Conservation (phyloP, 1,140 invertebrate species). For the Episyrphus balteatus region DNA sequence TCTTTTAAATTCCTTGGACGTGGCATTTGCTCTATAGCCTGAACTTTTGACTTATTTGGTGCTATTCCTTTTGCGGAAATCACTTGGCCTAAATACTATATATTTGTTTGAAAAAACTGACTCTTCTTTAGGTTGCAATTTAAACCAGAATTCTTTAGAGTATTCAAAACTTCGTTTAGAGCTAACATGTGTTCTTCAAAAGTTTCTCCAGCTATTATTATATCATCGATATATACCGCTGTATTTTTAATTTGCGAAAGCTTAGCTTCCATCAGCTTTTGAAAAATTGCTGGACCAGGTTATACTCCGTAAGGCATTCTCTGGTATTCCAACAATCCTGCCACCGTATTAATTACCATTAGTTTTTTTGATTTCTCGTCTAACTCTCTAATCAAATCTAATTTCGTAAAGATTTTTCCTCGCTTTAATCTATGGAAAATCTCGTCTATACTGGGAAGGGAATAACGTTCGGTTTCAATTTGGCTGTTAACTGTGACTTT, state of each 20-base stretch:
- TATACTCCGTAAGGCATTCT: slow-evolving; percentile 25
- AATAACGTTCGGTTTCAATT: slow-evolving; percentile 28
- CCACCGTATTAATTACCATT: slow-evolving; percentile 29
- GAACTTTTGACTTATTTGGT: not conserved
- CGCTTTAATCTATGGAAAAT: slow-evolving; percentile 16
- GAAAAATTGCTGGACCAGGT: slow-evolving; percentile 11
- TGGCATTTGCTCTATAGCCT: not conserved
- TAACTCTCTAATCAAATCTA: slow-evolving; percentile 10
- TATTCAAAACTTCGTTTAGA: not conserved
- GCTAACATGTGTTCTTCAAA: slow-evolving; percentile 11
- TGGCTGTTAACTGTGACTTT: slow-evolving; percentile 25
- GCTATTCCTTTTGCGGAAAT: not conserved
- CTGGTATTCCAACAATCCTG: slow-evolving; percentile 23
- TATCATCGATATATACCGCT: not conserved
- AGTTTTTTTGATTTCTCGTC: slow-evolving; percentile 18
- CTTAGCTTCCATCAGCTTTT: slow-evolving; percentile 8
- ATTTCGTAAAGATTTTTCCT: slow-evolving; percentile 18
- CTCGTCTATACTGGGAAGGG: slow-evolving; percentile 38
- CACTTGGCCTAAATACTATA: not conserved
- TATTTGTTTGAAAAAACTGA: not conserved
- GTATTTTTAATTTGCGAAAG: not conserved
- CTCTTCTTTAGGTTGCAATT: slow-evolving; percentile 4
- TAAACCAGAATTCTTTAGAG: slow-evolving; percentile 5
- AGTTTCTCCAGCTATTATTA: not conserved
- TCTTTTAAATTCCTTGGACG: not conserved